phyloP scores from a whole-genome alignment of 2,888 invertebrate species.

The Tetheella fluctuosa region DNA sequence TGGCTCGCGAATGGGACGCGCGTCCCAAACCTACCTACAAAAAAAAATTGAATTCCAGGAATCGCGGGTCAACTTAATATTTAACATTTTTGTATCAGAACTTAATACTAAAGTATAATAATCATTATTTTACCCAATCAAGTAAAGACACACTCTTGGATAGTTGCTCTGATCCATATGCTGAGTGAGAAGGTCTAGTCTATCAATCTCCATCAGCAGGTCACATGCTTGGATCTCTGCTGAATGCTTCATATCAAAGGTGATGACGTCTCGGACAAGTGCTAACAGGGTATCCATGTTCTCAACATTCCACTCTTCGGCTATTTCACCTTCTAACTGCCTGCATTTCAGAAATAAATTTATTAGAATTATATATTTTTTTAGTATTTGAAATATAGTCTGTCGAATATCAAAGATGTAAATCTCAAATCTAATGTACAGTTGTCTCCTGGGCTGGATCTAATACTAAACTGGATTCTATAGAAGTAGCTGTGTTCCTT shows the following conservation, averaged over 20 bases:
- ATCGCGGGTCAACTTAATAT: too few species aligned
- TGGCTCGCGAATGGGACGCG: too few species aligned
- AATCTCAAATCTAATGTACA: too few species aligned
- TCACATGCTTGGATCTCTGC: slow-evolving; percentile 99
- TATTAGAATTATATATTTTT: background rate
- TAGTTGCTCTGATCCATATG: slow-evolving; percentile 96
- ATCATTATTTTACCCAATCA: slow-evolving; percentile 87
- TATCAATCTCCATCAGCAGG: slow-evolving; percentile 98
- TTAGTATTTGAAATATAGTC: too few species aligned
- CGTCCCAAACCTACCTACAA: too few species aligned
- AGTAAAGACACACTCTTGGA: slow-evolving; percentile 96
- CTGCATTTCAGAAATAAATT: slow-evolving; percentile 70
- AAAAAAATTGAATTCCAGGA: too few species aligned
- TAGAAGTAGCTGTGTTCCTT: too few species aligned
- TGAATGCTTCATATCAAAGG: slow-evolving; percentile 98
- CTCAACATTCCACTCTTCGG: slow-evolving; percentile 90
- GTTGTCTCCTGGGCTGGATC: too few species aligned
- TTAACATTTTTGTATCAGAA: too few species aligned
- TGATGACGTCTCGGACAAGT: slow-evolving; percentile 94
- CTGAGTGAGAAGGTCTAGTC: slow-evolving; percentile 91
- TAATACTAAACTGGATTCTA: too few species aligned
- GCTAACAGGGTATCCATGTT: slow-evolving; percentile 86
- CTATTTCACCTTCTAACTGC: slow-evolving; percentile 95
- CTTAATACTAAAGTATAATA: too few species aligned
- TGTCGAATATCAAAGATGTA: too few species aligned